phyloP scores from a whole-genome alignment of 1,140 invertebrate species.

The Acyrthosiphon pisum region DNA sequence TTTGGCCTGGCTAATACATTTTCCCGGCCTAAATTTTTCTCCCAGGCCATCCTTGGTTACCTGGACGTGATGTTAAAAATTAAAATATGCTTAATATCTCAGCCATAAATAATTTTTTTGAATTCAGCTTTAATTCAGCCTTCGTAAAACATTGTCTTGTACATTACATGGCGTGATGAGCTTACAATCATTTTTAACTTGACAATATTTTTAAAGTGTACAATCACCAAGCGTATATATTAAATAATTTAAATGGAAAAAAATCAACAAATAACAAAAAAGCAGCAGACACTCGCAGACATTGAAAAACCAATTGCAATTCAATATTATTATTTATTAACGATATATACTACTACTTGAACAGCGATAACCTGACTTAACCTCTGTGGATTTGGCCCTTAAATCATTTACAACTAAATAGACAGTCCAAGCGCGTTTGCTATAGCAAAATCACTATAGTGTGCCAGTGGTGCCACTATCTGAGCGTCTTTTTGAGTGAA shows the following conservation, averaged over 20 bases:
- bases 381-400: not conserved
- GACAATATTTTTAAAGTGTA: not conserved
- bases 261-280: too few relatives aligned
- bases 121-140: not conserved
- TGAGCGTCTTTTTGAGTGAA: not conserved
- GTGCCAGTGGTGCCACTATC: not conserved
- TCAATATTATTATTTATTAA: too few relatives aligned
- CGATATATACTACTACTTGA: too few relatives aligned
- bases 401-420: not conserved
- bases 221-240: too few relatives aligned
- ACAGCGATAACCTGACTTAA: not conserved
- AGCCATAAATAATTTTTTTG: not conserved
- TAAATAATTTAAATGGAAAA: too few relatives aligned
- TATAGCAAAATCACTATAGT: too few relatives aligned
- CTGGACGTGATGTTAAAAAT: not conserved
- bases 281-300: too few relatives aligned
- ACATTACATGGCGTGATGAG: not conserved
- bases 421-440: not conserved
- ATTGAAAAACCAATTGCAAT: too few relatives aligned
- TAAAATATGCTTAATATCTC: not conserved
- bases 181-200: not conserved
- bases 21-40: too few relatives aligned
- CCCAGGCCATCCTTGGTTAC: too few relatives aligned
- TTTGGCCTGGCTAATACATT: too few relatives aligned
- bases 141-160: not conserved